A percentile compares a stretch with the other conserved stretches of the same genome.
These are phyloP conservation scores for Phallusia fumigata DNA, from an alignment of 23 tunicate species.

Conservation along the genomic window DNA sequence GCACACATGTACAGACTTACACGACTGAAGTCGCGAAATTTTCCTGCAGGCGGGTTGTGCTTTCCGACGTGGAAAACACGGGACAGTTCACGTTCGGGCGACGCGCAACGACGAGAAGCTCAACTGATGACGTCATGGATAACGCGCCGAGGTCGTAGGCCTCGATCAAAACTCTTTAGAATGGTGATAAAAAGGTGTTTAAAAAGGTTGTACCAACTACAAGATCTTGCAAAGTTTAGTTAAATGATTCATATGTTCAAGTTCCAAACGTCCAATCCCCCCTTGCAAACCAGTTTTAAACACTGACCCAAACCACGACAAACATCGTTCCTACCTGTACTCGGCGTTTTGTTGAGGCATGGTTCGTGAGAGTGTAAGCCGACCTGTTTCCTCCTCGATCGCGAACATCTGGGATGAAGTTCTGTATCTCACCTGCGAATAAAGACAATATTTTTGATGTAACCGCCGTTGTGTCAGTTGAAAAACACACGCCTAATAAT, in stretches of 20 bases:
- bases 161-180: slow-evolving; percentile 45
- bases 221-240: too few species aligned
- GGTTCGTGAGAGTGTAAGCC: slow-evolving; percentile 25
- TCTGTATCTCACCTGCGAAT: not conserved
- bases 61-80: slow-evolving; percentile 19
- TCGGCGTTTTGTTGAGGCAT: slow-evolving; percentile 43
- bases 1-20: not conserved
- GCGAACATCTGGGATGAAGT: slow-evolving; percentile 12
- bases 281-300: too few species aligned
- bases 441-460: too few species aligned
- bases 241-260: too few species aligned
- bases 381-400: slow-evolving; percentile 47
- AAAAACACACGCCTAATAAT: too few species aligned
- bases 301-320: too few species aligned
- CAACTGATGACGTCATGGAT: slow-evolving; percentile 16
- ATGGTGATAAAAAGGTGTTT: too few species aligned
- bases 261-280: too few species aligned
- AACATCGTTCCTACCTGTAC: slow-evolving; percentile 23
- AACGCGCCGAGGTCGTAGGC: slow-evolving; percentile 49
- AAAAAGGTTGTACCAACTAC: too few species aligned
- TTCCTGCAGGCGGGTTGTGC: slow-evolving; percentile 23
- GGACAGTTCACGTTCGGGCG: slow-evolving; percentile 54
- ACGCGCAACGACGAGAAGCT: slow-evolving; percentile 37
- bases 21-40: slow-evolving; percentile 13
- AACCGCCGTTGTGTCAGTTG: too few species aligned